Conservation (phyloP, 2,888 invertebrate species). For the Xestobium rufovillosum region DNA sequence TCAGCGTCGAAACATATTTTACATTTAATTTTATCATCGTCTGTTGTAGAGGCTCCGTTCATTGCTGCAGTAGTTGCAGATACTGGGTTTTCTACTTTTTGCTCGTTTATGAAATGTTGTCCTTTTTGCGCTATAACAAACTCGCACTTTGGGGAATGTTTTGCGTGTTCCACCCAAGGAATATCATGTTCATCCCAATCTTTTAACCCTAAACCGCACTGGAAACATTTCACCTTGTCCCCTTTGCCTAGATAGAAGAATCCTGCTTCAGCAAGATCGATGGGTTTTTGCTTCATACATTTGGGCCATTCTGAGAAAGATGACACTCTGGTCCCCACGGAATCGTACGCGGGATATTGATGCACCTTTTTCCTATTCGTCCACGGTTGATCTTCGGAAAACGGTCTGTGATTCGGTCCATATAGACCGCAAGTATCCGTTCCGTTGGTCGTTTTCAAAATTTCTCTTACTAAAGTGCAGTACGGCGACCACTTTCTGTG, state of each 20-base stretch:
- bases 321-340: not conserved
- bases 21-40: not conserved
- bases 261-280: not conserved
- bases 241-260: not conserved
- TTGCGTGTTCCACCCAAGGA: conserved; percentile 1
- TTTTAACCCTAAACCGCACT: not conserved
- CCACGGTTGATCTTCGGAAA: not conserved
- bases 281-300: not conserved
- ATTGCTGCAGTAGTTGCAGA: not conserved
- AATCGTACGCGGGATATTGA: not conserved
- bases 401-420: no score
- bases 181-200: not conserved
- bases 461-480: not conserved
- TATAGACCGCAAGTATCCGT: not conserved
- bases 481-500: not conserved
- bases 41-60: not conserved
- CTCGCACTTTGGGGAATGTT: not conserved
- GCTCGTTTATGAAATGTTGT: not conserved
- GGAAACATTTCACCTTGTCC: conserved; percentile 1
- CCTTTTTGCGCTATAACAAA: not conserved
- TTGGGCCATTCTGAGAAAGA: not conserved
- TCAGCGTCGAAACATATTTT: not conserved
- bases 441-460: not conserved
- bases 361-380: not conserved
- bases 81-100: not conserved